Evolutionary conservation across 2,888 invertebrate genomes (phyloP).

Genomic region (Ichneumon xanthorius): DNA sequence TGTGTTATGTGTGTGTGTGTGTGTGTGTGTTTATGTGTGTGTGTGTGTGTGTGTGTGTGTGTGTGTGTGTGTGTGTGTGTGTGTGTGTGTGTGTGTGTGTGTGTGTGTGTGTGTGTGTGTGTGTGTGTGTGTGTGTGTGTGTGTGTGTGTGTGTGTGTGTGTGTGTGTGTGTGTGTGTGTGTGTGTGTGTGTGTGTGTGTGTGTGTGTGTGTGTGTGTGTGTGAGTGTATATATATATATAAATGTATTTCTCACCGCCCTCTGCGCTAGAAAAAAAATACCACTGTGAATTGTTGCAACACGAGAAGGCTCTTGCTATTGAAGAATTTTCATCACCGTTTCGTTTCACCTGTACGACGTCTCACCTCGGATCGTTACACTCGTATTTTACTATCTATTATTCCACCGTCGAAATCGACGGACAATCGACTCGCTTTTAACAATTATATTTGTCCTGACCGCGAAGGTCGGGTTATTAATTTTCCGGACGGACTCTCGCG

Average conservation of each 20-base stretch:
- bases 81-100: too few species aligned
- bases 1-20: too few species aligned
- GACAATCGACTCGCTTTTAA: neutral
- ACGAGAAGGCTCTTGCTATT: conserved; percentile 14
- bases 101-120: too few species aligned
- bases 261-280: conserved; percentile 1
- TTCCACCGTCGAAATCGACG: conserved; percentile 19
- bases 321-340: conserved; percentile 44
- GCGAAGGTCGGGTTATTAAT: conserved; percentile 69
- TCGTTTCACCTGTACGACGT: conserved; percentile 23
- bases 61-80: too few species aligned
- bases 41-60: too few species aligned
- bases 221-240: too few species aligned
- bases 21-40: too few species aligned
- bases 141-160: too few species aligned
- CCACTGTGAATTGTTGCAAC: conserved; percentile 24
- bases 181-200: too few species aligned
- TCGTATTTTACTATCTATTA: neutral
- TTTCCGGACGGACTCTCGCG: conserved; percentile 56
- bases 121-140: too few species aligned
- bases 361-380: neutral
- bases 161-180: too few species aligned
- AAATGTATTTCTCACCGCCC: neutral
- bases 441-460: conserved; percentile 10
- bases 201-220: too few species aligned